Base-by-base conservation (phyloP, 2,888 invertebrate species). In the Calameuta idolon region DNA sequence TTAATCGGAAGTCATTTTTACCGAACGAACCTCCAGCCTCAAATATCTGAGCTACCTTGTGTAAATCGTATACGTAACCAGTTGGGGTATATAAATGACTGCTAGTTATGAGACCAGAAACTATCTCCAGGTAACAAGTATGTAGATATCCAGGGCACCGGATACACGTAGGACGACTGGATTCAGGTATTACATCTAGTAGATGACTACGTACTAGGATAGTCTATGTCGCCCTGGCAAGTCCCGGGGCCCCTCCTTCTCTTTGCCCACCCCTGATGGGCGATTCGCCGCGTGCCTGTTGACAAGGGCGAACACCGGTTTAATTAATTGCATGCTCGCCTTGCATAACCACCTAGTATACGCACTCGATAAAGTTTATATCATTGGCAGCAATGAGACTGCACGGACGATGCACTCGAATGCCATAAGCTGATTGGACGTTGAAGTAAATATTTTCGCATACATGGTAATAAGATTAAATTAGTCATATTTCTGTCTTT, bases 111-210 rank as follows among this genome's bases (percentile, higher is more conserved):
- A 55, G 55, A 55, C 23, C 5, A 9, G 23, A 23, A 23, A 9
- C 55, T 15, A 40, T 40, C 40, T 40, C 40, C 40, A 55, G 55
- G 23, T 55, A 80, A 80, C 79, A 81, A 81, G 84, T 83, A 81
- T 81, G 83, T 76, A 82, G 83, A 84, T 85, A 82, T 81, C 81
- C 80, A 81, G 55, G 85, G 82, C 82, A 74, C 74, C 79, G 78
- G 74, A 78, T 83, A 85, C 87, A 88, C 84, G 86, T 84, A 78
- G 77, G 74, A 89, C 87, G 87, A 85, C 87, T 86, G 86, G 87
- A 88, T 87, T 87, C 88, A 87, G 89, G 88, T 89, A 89, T 89
- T 89, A 89, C 89, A 88, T 86, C 86, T 85, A 84, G 86, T 87
- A 86, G 85, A 87, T 86, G 86, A 87, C 87, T 83, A 83, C 81